A percentile compares a stretch with the other conserved stretches of the same genome.
These are phyloP conservation scores for Etheostoma cragini DNA, from an alignment of 2,113 vertebrate species.

Conservation along the genomic window DNA sequence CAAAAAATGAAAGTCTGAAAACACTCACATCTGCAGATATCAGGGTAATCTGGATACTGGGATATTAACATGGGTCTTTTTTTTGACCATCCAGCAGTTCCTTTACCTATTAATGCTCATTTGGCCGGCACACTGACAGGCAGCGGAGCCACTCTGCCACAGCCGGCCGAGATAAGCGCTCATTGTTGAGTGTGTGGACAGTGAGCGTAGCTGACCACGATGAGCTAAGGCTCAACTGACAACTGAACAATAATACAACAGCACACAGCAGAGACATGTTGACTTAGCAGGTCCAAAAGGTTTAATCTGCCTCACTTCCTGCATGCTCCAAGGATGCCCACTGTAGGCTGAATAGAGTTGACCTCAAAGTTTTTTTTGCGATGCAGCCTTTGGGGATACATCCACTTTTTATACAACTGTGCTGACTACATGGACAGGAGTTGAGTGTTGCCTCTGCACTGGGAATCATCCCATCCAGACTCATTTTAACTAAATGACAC, in stretches of 20 bases:
- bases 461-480: constrained; percentile 13
- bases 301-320: constrained; percentile 81
- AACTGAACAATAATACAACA: constrained; percentile 79
- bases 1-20: constrained; percentile 46
- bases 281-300: constrained; percentile 75
- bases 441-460: neutral
- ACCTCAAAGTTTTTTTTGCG: constrained; percentile 48
- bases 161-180: constrained; percentile 68
- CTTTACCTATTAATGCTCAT: constrained; percentile 65
- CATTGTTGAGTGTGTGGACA: constrained; percentile 66
- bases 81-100: constrained; percentile 65
- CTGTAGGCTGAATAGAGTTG: constrained; percentile 47
- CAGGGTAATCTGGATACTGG: constrained; percentile 65
- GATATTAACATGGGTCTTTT: constrained; percentile 42
- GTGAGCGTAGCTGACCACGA: constrained; percentile 43
- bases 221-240: constrained; percentile 75
- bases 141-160: constrained; percentile 51
- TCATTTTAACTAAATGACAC: constrained; percentile 17
- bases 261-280: constrained; percentile 74
- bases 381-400: constrained; percentile 27
- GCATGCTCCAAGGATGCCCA: constrained; percentile 65
- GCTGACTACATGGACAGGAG: constrained; percentile 23
- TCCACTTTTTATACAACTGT: constrained; percentile 30
- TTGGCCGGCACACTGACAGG: constrained; percentile 39
- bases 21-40: constrained; percentile 55